Evolutionary conservation across 2,113 vertebrate species (phyloP).

Genomic region (Phalacrocorax aristotelis): DNA sequence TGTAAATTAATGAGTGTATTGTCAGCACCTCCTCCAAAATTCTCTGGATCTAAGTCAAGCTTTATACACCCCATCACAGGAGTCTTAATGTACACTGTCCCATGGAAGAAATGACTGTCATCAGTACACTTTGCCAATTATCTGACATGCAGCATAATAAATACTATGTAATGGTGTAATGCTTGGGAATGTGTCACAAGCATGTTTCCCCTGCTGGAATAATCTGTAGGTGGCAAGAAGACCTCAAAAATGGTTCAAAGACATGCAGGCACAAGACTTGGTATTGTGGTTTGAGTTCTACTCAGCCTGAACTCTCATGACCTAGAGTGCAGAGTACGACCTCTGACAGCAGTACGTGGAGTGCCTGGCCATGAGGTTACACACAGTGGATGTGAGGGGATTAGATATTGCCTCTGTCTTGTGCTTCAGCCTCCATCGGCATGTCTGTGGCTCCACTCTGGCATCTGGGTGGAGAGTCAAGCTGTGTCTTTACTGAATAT

Average conservation of each 20-base stretch:
- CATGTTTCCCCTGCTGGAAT: neutral
- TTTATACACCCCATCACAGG: neutral
- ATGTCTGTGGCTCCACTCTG: neutral
- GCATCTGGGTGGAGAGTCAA: neutral
- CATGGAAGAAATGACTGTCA: neutral
- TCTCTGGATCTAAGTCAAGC: conserved; percentile 18
- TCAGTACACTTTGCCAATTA: neutral
- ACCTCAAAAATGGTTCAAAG: neutral
- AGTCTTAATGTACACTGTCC: neutral
- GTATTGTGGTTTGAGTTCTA: neutral
- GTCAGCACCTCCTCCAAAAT: conserved; percentile 45
- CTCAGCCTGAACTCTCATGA: neutral
- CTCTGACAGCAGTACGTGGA: neutral
- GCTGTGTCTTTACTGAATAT: neutral
- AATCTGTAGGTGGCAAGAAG: conserved; percentile 49
- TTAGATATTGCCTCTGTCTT: neutral
- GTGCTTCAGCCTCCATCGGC: neutral
- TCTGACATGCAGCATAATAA: neutral
- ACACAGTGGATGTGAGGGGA: accelerated
- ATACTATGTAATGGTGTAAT: neutral
- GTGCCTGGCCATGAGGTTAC: neutral
- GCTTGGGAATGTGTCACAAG: neutral
- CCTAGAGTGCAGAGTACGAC: neutral
- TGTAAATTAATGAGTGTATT: conserved; percentile 51
- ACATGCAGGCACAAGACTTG: neutral